These are phyloP conservation scores for Corythaeola cristata DNA, from an alignment of 2,113 vertebrate species.

Conservation along the genomic window DNA sequence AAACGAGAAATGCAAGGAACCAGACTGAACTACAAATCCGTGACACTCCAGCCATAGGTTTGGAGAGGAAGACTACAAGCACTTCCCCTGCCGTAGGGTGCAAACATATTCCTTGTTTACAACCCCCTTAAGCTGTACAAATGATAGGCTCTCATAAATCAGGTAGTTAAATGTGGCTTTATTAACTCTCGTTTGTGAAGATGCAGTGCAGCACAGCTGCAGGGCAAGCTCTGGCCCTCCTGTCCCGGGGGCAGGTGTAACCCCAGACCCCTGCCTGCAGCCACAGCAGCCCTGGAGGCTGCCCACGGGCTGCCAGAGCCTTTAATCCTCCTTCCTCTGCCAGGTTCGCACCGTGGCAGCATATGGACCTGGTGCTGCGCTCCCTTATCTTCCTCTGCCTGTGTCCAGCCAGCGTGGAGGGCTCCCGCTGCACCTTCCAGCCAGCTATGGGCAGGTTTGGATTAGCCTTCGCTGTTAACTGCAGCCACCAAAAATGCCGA, in stretches of 20 bases:
- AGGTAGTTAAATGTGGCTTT: neutral
- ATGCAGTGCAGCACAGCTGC: neutral
- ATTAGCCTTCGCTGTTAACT: neutral
- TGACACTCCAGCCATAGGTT: neutral
- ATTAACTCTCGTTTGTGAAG: neutral
- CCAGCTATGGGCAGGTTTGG: rapidly evolving
- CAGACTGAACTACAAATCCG: neutral
- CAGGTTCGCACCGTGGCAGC: neutral
- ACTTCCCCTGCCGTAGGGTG: neutral
- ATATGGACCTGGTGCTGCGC: neutral
- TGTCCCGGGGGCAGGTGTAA: neutral
- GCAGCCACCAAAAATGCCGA: neutral
- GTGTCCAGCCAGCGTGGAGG: rapidly evolving
- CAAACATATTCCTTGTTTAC: neutral
- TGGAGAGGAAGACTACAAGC: neutral
- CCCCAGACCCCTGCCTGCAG: neutral
- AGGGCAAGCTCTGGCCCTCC: neutral
- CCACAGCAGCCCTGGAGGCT: neutral
- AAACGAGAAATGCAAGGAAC: neutral
- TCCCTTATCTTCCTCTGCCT: neutral
- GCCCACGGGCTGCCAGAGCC: rapidly evolving
- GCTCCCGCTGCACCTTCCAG: rapidly evolving
- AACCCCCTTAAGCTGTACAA: neutral
- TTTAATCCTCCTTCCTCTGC: neutral
- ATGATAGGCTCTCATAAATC: neutral